Percentiles rank a stretch among this genome's conserved stretches.
Evolutionary conservation across 1,140 invertebrate genomes (phyloP).

Genomic region (Bombus picipes): DNA sequence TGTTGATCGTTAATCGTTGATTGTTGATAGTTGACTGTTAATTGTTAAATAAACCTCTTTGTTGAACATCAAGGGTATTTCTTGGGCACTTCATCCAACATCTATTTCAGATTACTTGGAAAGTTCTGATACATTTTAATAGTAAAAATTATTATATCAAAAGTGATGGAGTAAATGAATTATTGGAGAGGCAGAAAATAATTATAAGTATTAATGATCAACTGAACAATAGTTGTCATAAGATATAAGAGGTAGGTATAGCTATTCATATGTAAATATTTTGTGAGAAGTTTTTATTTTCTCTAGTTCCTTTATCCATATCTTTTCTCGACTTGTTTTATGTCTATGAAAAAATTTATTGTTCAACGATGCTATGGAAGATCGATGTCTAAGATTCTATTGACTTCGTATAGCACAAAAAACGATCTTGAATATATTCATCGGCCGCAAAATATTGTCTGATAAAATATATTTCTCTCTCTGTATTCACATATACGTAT

Average conservation of each 20-base stretch:
- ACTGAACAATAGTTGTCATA: neutral
- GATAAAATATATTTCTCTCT: neutral
- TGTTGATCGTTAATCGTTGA: too few species aligned
- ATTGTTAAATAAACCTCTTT: too few species aligned
- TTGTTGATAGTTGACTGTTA: too few species aligned
- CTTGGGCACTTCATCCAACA: too few species aligned
- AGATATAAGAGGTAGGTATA: too few species aligned
- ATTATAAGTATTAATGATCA: neutral
- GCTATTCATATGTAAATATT: neutral
- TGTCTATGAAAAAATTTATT: neutral
- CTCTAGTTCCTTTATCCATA: neutral
- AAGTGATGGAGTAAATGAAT: too few species aligned
- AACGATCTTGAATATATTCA: neutral
- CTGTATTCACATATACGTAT: neutral
- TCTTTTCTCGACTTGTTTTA: neutral
- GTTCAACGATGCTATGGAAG: neutral
- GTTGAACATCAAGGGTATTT: too few species aligned
- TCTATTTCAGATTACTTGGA: too few species aligned
- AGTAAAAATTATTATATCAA: too few species aligned
- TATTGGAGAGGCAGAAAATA: too few species aligned
- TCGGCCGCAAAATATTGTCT: neutral
- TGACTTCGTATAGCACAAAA: neutral
- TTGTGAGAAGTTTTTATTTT: neutral
- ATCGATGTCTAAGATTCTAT: neutral
- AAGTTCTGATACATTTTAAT: too few species aligned